Base-by-base conservation (phyloP, 1,140 invertebrate genomes). In the Drosophila willistoni region DNA sequence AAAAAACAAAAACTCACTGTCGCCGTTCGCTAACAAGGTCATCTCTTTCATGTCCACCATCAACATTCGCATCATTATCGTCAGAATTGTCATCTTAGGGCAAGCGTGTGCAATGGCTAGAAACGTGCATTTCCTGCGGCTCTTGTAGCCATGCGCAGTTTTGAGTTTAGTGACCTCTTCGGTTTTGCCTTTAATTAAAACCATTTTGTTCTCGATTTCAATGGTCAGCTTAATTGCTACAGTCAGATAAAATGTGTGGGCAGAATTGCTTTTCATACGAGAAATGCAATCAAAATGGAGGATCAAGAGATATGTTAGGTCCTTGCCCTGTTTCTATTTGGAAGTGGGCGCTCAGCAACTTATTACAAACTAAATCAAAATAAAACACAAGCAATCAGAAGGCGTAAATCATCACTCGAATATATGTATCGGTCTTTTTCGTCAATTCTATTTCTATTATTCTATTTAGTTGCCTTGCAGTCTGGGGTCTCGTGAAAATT, bases 221-320 rank as follows among this genome's bases (percentile, higher is more conserved):
- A 76, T 86, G 79, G 55, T 61, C 44, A 39, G 70, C 70, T 72
- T 85, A 82, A 85, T 85, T 86, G 71, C 67, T 22, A 22, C 44
- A 3, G 44, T 1, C 7, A 19, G 17, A 22, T 51, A 1, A 51
- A 76, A 47, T 55, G 47, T 64, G 64, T 56, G 13, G 61, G 39
- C 25, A 42, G 25, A 64, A n/a, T 19, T 44, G 7, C 42, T 47
- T 1, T 39, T 25, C 42, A 36, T 12, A 9, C 12, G 44, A 51
- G 17, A 36, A 33, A 36, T 73, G 64, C 64, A 75, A 71, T 64
- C 64, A 72, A 19, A 54, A 22, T 60, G 34, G 36, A 47, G 55
- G 55, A 55, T 55, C 14, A 25, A 44, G 25, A 41, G 7, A 12
- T 12, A n/a, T 22, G 7, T 51, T 22, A 77, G 79, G 79, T 87